Conservation (phyloP, 2,888 invertebrate species). For the Branchellion lobata region DNA sequence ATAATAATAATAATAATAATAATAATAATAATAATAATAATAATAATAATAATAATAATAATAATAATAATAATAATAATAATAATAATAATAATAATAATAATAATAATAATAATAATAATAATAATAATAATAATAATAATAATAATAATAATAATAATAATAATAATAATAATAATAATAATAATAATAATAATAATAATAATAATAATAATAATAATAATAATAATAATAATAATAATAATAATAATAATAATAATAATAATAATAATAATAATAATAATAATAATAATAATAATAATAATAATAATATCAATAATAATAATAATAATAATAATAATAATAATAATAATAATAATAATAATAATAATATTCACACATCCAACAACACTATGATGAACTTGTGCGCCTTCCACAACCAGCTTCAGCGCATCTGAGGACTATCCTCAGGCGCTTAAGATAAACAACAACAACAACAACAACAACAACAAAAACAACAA, state of each 20-base stretch:
- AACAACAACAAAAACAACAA: too few relatives aligned
- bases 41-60: background rate
- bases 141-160: slow-evolving; percentile 20
- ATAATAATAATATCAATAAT: too few relatives aligned
- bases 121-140: background rate
- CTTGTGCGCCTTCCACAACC: too few relatives aligned
- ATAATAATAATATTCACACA: background rate
- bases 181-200: slow-evolving; percentile 12
- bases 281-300: too few relatives aligned
- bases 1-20: background rate
- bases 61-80: background rate
- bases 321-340: too few relatives aligned
- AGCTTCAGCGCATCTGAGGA: too few relatives aligned
- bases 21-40: background rate
- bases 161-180: background rate
- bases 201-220: slow-evolving; percentile 38
- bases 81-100: background rate
- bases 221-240: slow-evolving; percentile 32
- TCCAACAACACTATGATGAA: too few relatives aligned
- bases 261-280: too few relatives aligned
- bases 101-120: background rate
- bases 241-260: too few relatives aligned
- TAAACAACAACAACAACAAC: too few relatives aligned
- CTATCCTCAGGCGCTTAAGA: too few relatives aligned
- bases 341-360: too few relatives aligned